Base-by-base conservation (phyloP, 1,140 invertebrate genomes). In the Euura saliciscinereae region DNA sequence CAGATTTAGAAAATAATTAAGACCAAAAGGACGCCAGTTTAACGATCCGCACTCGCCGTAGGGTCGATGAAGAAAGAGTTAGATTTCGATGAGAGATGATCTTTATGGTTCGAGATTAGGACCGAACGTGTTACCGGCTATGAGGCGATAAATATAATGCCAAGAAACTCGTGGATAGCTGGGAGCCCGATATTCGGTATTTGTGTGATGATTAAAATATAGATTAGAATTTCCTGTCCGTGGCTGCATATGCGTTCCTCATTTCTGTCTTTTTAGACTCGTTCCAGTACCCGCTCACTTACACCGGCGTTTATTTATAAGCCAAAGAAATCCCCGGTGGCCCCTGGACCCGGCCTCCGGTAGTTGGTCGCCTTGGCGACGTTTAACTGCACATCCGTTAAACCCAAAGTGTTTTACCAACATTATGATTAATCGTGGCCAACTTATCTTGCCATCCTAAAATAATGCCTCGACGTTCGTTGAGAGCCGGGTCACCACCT, bases 311-410 rank as follows among this genome's bases (percentile, higher is more conserved):
- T 8, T 59, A 59, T 59, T 59, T 59, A 59, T 59, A 59, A 59
- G 51, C 51, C 5, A 11, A n/a, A n/a, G 13, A 59, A 59, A n/a
- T 8, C 6, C 13, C 51, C 3, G 0, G 51, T 59, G 28, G 28
- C 51, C 51, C 10, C 13, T 11, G 51, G 51, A 59, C 10, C 5
- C 3, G 51, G 28, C 28, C 28, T 28, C 28, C 28, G 28, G 28
- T 28, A 28, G 28, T 28, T 28, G 28, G 28, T 28, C 28, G 28
- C 28, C 51, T 8, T 59, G 51, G 51, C 51, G 51, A 59, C 51
- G 51, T 59, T 59, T 59, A 59, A 59, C 51, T 59, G 51, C 51
- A 59, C 51, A 59, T 59, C 51, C 51, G 51, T 59, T 59, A 59
- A n/a, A n/a, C 3, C 51, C 51, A 59, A 59, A 59, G 51, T 59